Conservation (phyloP, 1,140 invertebrate species). For the Micrasema minimum region DNA sequence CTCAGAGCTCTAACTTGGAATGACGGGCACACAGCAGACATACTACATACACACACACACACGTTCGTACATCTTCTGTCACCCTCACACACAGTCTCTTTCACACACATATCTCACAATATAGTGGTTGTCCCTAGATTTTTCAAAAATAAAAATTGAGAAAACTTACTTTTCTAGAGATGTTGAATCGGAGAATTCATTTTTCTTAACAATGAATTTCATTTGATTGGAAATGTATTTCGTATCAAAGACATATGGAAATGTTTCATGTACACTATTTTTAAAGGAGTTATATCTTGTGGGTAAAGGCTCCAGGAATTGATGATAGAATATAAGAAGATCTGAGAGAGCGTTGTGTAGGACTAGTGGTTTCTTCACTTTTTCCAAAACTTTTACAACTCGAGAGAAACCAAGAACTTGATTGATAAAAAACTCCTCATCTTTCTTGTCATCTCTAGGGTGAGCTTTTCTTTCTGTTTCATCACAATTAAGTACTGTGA, state of each 20-base stretch:
- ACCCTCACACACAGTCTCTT: too few species aligned
- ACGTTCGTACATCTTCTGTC: too few species aligned
- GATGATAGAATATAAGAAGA: constrained; percentile 75
- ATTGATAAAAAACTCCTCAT: constrained; percentile 66
- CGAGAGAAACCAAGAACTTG: constrained; percentile 74
- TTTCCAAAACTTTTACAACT: constrained; percentile 71
- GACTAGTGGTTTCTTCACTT: constrained; percentile 75
- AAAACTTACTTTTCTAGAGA: constrained; percentile 64
- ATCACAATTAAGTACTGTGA: constrained; percentile 4
- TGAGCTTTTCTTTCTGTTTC: constrained; percentile 5
- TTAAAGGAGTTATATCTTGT: constrained; percentile 76
- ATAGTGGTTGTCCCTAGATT: too few species aligned
- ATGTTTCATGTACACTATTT: constrained; percentile 69
- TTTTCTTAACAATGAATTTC: constrained; percentile 59
- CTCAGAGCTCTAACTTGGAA: too few species aligned
- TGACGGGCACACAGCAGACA: too few species aligned
- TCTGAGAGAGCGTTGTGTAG: constrained; percentile 82
- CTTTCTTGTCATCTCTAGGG: constrained; percentile 54
- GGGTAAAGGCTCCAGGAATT: constrained; percentile 77
- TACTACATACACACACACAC: too few species aligned
- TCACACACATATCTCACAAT: too few species aligned
- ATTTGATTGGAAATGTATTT: constrained; percentile 75
- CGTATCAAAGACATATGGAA: constrained; percentile 79
- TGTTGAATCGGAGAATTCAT: constrained; percentile 67
- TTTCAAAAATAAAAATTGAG: too few species aligned